Evolutionary conservation across 2,888 invertebrate genomes (phyloP), one percentile per base, ranked within the genome.

Genomic region (Megamerina dolium): DNA sequence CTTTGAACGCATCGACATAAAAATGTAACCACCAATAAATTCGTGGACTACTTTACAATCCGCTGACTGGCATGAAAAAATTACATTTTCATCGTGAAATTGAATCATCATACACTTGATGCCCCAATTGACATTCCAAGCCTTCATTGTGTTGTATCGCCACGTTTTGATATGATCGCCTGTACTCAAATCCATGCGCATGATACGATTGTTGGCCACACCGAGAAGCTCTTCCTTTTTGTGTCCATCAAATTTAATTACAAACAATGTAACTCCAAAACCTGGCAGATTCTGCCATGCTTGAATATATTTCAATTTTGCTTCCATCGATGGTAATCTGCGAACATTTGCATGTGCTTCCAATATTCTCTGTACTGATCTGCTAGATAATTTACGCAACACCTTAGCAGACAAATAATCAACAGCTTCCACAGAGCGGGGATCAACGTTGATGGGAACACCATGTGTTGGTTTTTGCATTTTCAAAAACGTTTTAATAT

Each of bases 81-180:
- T 84, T 13, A 94, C 87, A 64, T 87, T 88, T 58, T 87, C 94
- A 54, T 94, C 93, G 60, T 96, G 93, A 65, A 96, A 93, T 66
- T 96, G 94, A 10, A 96, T 88, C 87, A 92, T 92, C 85, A 99
- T 91, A 71, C 92, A 89, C 64, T 93, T 91, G 32, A 94, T 91
- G 70, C 99, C 96, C 99, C 99, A 99, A 73, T 99, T 99, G 2
- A 99, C 96, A 70, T 96, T 96, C 99, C 99, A 99, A 21, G 95
- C 94, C 78, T 94, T 93, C 87, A 99, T 93, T 37, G 87, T 90
- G 61, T 91, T 92, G 72, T 89, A 97, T 57, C 96, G 78, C 97
- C 97, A 99, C 0, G 97, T 96, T 74, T 96, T 97, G 55, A 93
- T 76, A 64, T 92, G 89, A 66, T 95, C 93, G 0, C 97, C 97